Base-by-base conservation (phyloP, 2,113 vertebrate genomes). In the Hyperoodon ampullatus region DNA sequence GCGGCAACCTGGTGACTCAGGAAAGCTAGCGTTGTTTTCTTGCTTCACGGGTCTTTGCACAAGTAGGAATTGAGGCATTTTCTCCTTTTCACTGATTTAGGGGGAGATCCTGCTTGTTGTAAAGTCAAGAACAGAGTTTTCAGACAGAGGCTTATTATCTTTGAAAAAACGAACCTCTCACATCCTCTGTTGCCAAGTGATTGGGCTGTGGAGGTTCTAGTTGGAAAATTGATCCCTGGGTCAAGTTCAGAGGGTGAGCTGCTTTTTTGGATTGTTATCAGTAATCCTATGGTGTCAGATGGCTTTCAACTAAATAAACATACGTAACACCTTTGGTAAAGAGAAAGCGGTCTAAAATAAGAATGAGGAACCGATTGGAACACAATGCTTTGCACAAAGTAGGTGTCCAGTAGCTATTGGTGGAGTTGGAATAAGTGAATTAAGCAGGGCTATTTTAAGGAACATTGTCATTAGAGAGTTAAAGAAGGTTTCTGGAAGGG, bases 301-400 rank as follows among this genome's bases (percentile, higher is more conserved):
- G 60, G 39, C 21, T 89, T 90, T 90, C 66, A 71, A 58, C 19
- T 16, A 84, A 84, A 84, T 42, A 89, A 95, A 72, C 72, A n/a
- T 18, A 53, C 10, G 4, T 42, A 33, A 68, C 26, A 30, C 65
- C 4, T 88, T 60, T 55, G 30, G 33, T 87, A 24, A 94, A 72
- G 13, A 89, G 61, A 90, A 86, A 68, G 21, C 10, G n/a, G 39
- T 74, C 65, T 80, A 55, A 78, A 93, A 75, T 4, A 71, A 61
- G 61, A 82, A 15, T 6, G 35, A 47, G 70, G 9, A 65, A 72
- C 26, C 53, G 44, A 39, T 70, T 81, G 77, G 53, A 65, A 90
- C 28, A 70, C 21, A n/a, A 26, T 88, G 47, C 81, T 97, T 75
- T 90, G 13, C 39, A 24, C 15, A 23, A 85, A 60, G 24, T 55